Conservation (phyloP, 2,888 invertebrate species). For the Tenodera sinensis region DNA sequence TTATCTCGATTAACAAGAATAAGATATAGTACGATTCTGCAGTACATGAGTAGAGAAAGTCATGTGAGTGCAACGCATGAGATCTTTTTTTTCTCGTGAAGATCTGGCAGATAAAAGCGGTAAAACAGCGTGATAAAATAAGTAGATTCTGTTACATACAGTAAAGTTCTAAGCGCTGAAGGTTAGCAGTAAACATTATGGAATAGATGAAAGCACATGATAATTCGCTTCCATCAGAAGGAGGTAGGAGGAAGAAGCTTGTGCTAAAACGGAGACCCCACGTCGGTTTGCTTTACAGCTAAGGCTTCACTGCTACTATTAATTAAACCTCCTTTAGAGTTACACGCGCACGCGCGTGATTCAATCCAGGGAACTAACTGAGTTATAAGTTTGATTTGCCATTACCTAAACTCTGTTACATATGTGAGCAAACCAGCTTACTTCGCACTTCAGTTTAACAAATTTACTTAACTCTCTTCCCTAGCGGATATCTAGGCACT, state of each 20-base stretch:
- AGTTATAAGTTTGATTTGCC: neutral
- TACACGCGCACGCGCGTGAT: neutral
- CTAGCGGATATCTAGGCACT: too few relatives aligned
- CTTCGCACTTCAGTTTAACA: neutral
- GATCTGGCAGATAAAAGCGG: too few relatives aligned
- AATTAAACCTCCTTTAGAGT: neutral
- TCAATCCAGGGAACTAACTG: neutral
- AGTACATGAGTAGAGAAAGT: too few relatives aligned
- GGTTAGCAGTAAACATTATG: neutral
- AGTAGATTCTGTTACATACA: too few relatives aligned
- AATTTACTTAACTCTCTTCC: neutral
- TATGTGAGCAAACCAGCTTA: neutral
- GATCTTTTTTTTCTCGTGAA: too few relatives aligned
- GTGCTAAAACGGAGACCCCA: neutral
- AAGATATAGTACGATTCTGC: too few relatives aligned
- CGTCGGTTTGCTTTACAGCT: neutral
- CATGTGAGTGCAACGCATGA: too few relatives aligned
- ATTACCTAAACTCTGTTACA: neutral
- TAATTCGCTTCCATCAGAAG: neutral
- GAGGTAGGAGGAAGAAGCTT: neutral
- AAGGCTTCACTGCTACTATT: neutral
- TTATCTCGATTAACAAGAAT: too few relatives aligned
- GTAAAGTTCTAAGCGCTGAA: too few relatives aligned
- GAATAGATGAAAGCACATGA: neutral
- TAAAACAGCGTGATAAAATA: too few relatives aligned